A percentile compares a stretch with the other conserved stretches of the same genome.
phyloP scores from a whole-genome alignment of 64 coral and sea anemone genomes.

The Porites lutea region DNA sequence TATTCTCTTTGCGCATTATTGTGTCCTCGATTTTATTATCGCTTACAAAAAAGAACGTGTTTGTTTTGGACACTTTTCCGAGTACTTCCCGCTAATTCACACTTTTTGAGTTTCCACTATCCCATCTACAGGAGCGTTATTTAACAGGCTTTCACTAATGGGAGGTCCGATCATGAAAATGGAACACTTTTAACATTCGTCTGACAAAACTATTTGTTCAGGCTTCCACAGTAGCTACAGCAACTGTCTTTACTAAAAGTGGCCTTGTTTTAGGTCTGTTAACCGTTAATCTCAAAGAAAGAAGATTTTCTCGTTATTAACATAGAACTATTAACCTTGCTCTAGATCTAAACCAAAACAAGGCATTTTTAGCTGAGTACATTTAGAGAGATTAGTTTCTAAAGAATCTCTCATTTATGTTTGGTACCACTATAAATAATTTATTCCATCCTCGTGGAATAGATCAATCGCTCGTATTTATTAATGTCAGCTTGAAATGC shows the following conservation, averaged over 20 bases:
- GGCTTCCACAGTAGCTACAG: too few species aligned
- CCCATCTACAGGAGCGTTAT: too few species aligned
- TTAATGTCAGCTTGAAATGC: not conserved
- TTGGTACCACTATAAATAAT: conserved; percentile 42
- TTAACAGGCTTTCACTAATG: too few species aligned
- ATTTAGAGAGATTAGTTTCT: not conserved
- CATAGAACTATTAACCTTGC: not conserved
- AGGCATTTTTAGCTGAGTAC: not conserved
- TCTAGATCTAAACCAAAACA: not conserved
- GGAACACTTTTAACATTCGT: too few species aligned
- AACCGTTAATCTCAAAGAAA: not conserved
- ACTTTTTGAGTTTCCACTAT: too few species aligned
- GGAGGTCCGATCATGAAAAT: too few species aligned
- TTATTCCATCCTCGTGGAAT: conserved; percentile 43
- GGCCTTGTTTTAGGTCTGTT: too few species aligned
- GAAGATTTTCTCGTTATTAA: not conserved
- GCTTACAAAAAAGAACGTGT: not conserved
- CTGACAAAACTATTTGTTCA: too few species aligned
- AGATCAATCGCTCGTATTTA: not conserved
- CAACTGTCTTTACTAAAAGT: too few species aligned
- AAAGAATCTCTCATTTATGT: not conserved
- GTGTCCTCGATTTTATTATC: too few species aligned
- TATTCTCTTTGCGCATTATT: too few species aligned
- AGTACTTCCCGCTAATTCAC: too few species aligned
- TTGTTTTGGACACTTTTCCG: not conserved